These are phyloP conservation scores for Aulostomus chinensis DNA, from an alignment of 2,797 vertebrate species.

Conservation along the genomic window DNA sequence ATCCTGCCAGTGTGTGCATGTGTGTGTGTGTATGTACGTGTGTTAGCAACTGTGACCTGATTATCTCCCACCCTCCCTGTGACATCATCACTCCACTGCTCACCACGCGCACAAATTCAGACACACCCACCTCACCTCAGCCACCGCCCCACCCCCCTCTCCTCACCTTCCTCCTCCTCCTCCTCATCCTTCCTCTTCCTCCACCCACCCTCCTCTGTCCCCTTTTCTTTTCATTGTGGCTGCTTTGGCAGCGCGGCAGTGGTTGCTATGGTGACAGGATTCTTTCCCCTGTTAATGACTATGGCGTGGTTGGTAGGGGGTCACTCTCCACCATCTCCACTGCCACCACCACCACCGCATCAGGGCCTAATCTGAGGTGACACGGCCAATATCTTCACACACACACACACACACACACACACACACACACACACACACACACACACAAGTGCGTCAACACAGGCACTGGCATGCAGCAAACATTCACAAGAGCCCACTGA, in stretches of 20 bases:
- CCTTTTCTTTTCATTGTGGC: constrained; percentile 70
- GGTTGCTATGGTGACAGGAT: constrained; percentile 79
- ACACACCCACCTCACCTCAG: constrained; percentile 64
- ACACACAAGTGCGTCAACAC: constrained; percentile 17
- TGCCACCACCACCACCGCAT: constrained; percentile 24
- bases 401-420: constrained; percentile 1
- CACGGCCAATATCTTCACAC: constrained; percentile 50
- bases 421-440: constrained; percentile 10
- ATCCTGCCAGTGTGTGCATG: too few relatives aligned
- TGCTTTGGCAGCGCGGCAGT: constrained; percentile 75
- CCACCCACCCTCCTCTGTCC: constrained; percentile 36
- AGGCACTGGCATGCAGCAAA: constrained; percentile 24
- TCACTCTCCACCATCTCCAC: constrained; percentile 38
- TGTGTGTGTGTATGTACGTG: too few relatives aligned
- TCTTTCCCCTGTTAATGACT: constrained; percentile 78
- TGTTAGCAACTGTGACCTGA: too few relatives aligned
- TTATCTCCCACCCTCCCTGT: constrained; percentile 4
- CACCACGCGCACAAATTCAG: constrained; percentile 22
- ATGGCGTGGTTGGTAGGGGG: constrained; percentile 74
- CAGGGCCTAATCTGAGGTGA: constrained; percentile 68
- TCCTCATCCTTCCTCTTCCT: constrained; percentile 3
- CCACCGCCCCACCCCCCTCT: constrained; percentile 37
- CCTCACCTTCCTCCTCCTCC: constrained; percentile 4
- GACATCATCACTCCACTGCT: constrained; percentile 7
- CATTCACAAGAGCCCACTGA: constrained; percentile 16